Conservation (phyloP, 2,797 vertebrate genomes). For the Gadopsis bispinosus region DNA sequence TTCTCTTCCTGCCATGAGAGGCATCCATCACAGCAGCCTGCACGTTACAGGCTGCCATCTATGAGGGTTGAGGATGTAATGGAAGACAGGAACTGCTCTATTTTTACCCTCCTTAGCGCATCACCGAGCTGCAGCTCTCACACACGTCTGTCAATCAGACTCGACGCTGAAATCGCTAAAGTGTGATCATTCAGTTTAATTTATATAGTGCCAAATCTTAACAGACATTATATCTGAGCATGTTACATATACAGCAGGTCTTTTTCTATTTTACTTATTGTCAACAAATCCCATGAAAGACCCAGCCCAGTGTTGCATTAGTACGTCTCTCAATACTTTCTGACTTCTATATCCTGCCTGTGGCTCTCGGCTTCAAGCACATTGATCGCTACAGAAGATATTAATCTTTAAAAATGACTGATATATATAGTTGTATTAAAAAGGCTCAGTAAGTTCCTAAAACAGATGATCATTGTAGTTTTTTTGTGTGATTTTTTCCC, state of each 20-base stretch:
- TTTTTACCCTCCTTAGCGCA: constrained; percentile 41
- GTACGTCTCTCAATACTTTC: background rate
- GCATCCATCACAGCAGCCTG: constrained; percentile 62
- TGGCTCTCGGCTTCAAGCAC: background rate
- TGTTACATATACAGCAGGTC: too few relatives aligned
- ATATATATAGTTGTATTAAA: background rate
- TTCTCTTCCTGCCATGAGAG: constrained; percentile 57
- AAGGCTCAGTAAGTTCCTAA: background rate
- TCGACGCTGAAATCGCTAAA: background rate
- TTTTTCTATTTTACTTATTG: background rate
- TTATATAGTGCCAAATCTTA: too few relatives aligned
- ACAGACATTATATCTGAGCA: too few relatives aligned
- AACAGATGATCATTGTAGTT: too few relatives aligned
- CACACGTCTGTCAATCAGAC: constrained; percentile 44
- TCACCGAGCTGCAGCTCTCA: constrained; percentile 7
- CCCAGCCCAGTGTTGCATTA: background rate
- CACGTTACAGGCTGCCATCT: constrained; percentile 50
- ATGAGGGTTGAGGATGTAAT: constrained; percentile 34
- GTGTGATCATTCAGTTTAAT: background rate
- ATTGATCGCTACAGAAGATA: background rate
- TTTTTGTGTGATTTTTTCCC: background rate
- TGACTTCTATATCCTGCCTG: background rate
- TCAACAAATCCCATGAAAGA: background rate
- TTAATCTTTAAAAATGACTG: background rate
- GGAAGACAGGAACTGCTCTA: constrained; percentile 32